Evolutionary conservation across 2,888 invertebrate genomes (phyloP).

Genomic region (Drosophila meridionalis): DNA sequence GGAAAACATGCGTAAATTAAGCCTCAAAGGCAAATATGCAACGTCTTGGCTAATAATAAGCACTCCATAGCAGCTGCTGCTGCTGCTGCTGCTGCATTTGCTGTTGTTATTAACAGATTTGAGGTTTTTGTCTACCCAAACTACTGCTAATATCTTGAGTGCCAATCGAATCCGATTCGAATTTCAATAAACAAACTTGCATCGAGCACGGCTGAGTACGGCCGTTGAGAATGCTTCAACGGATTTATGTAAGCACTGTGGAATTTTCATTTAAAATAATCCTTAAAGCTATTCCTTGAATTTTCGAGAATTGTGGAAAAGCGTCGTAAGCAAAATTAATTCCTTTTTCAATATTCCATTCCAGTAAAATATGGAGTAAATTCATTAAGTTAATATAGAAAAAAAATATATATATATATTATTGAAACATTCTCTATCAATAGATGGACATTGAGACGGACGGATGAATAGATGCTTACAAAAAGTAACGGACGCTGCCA

Average conservation of each 20-base stretch:
- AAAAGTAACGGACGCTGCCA: too few relatives aligned
- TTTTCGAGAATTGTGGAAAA: neutral
- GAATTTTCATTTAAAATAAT: neutral
- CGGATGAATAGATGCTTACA: too few relatives aligned
- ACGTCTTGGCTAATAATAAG: conserved; percentile 23
- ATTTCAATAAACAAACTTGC: conserved; percentile 4
- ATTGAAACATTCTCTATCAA: too few relatives aligned
- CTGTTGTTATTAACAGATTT: conserved; percentile 14
- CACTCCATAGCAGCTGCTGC: conserved; percentile 10
- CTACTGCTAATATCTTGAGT: conserved; percentile 14
- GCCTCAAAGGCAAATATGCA: conserved; percentile 19
- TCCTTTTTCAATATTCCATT: neutral
- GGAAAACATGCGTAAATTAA: conserved; percentile 13
- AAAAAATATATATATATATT: too few relatives aligned
- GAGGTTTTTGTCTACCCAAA: conserved; percentile 7
- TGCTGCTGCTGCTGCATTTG: neutral
- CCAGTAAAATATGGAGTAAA: neutral
- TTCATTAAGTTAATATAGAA: too few relatives aligned
- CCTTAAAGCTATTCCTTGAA: neutral
- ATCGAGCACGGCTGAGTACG: neutral
- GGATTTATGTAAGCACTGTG: neutral
- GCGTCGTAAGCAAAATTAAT: neutral
- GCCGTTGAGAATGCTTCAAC: neutral
- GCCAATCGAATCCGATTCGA: neutral
- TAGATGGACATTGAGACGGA: too few relatives aligned